These are phyloP conservation scores for Pardosa pseudoannulata DNA, from an alignment of 2,888 invertebrate genomes.

Conservation along the genomic window DNA sequence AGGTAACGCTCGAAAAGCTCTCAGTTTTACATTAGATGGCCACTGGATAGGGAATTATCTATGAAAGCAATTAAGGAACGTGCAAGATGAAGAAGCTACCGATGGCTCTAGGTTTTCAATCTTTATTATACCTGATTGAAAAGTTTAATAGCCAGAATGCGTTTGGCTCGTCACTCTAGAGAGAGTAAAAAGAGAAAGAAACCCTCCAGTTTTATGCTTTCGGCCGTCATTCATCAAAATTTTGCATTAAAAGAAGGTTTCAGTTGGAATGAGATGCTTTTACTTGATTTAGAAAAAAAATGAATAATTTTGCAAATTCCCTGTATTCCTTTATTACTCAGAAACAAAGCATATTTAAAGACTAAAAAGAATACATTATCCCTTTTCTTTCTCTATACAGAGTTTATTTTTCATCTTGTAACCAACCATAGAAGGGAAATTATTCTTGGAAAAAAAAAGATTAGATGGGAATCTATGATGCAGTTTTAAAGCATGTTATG, in stretches of 20 bases:
- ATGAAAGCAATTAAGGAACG: conserved; percentile 60
- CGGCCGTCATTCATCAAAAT: not conserved
- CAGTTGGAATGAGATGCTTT: not conserved
- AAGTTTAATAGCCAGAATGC: conserved; percentile 25
- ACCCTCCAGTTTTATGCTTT: not conserved
- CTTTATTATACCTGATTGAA: conserved; percentile 64
- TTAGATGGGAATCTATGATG: too few relatives aligned
- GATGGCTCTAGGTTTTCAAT: conserved; percentile 53
- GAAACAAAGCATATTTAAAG: not conserved
- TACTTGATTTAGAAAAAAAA: not conserved
- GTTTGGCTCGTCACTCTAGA: not conserved
- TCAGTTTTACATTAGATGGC: conserved; percentile 49
- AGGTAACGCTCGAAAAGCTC: conserved; percentile 24
- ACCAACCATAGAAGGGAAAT: too few relatives aligned
- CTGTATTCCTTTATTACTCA: too few relatives aligned
- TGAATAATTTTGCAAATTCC: not conserved
- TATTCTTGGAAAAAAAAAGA: too few relatives aligned
- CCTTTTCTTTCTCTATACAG: too few relatives aligned
- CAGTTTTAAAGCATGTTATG: too few relatives aligned
- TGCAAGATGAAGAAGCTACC: conserved; percentile 20
- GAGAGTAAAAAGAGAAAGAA: not conserved
- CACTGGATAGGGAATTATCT: conserved; percentile 50
- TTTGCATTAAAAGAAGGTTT: not conserved
- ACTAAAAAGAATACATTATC: too few relatives aligned
- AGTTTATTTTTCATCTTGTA: too few relatives aligned